Evolutionary conservation across 2,113 vertebrate species (phyloP).

Genomic region (Acinonyx jubatus): DNA sequence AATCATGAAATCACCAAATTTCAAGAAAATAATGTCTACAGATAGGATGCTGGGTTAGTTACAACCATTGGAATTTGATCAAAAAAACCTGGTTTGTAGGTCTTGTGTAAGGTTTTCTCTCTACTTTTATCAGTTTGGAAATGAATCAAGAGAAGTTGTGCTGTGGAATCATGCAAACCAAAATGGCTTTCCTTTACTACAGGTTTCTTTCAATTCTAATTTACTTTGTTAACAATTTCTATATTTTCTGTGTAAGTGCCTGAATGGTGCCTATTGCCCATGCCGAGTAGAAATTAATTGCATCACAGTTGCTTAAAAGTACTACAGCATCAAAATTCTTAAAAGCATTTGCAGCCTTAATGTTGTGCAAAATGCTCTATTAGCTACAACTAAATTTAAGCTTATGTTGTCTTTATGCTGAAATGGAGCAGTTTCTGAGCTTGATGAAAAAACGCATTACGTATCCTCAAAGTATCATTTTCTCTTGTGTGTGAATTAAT

Average conservation of each 20-base stretch:
- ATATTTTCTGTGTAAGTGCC: background rate
- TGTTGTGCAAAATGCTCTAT: slow-evolving; percentile 72
- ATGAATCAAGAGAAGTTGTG: background rate
- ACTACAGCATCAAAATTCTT: slow-evolving; percentile 48
- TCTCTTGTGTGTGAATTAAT: slow-evolving; percentile 11
- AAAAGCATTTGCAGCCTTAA: slow-evolving; percentile 51
- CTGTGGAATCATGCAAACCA: background rate
- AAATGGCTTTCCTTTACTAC: background rate
- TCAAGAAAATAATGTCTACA: background rate
- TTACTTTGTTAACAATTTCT: background rate
- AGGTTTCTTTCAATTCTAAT: background rate
- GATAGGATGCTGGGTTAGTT: rapidly evolving
- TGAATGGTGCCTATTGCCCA: background rate
- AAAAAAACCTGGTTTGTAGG: rapidly evolving
- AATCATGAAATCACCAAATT: background rate
- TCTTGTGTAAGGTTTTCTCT: background rate
- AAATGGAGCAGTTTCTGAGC: slow-evolving; percentile 59
- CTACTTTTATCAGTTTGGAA: background rate
- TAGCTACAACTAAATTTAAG: slow-evolving; percentile 53
- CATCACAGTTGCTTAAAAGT: slow-evolving; percentile 54
- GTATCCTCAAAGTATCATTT: slow-evolving; percentile 47
- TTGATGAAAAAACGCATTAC: slow-evolving; percentile 49
- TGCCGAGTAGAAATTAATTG: slow-evolving; percentile 29
- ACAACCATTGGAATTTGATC: background rate
- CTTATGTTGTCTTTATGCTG: slow-evolving; percentile 42